These are phyloP conservation scores for Suncus etruscus DNA, from an alignment of 2,113 vertebrate genomes.

Conservation along the genomic window DNA sequence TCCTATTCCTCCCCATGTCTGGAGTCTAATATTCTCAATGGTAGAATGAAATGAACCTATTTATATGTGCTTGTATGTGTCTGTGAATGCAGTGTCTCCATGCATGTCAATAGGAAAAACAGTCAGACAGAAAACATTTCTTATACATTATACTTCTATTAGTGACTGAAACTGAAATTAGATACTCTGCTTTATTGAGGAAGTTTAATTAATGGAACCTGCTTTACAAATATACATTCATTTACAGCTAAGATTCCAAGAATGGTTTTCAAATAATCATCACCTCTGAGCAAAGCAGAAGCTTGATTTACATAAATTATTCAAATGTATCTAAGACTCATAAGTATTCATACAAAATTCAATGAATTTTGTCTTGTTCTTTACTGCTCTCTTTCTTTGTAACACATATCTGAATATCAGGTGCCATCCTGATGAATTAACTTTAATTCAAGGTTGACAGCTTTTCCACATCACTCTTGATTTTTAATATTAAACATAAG, in stretches of 20 bases:
- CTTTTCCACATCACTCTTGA: conserved; percentile 21
- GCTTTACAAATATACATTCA: conserved; percentile 45
- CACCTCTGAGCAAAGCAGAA: conserved; percentile 34
- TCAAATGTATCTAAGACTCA: conserved; percentile 26
- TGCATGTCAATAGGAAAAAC: neutral
- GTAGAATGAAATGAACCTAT: neutral
- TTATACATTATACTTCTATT: neutral
- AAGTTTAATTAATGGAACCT: neutral
- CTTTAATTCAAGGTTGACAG: conserved; percentile 22
- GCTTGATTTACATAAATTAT: conserved; percentile 39
- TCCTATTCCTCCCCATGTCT: neutral
- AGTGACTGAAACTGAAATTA: conserved; percentile 17
- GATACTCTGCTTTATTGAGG: neutral
- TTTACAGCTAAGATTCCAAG: conserved; percentile 2
- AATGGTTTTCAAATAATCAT: conserved; percentile 46
- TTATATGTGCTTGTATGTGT: neutral
- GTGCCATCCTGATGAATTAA: neutral
- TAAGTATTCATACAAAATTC: neutral
- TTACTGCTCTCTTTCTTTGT: conserved; percentile 30
- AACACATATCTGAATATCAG: conserved; percentile 23
- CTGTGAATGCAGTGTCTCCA: neutral
- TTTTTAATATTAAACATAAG: conserved; percentile 30
- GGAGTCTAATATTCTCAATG: neutral
- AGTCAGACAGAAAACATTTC: neutral
- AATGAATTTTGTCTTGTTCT: neutral